These are phyloP conservation scores for Drosophila monieri DNA, from an alignment of 2,888 invertebrate species.

Conservation along the genomic window DNA sequence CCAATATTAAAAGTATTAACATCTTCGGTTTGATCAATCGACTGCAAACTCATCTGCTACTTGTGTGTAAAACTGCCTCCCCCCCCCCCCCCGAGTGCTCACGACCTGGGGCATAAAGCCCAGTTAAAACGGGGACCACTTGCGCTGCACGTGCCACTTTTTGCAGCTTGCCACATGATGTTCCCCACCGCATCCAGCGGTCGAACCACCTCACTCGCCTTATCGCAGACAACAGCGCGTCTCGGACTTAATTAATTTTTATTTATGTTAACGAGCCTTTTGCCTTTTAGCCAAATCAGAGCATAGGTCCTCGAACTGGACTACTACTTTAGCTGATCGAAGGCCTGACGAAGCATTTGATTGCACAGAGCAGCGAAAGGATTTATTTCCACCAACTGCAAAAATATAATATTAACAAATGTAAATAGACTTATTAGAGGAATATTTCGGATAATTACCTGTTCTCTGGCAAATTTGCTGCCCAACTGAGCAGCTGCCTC, in stretches of 20 bases:
- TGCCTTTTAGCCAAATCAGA: conserved; percentile 56
- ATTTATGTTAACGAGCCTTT: conserved; percentile 67
- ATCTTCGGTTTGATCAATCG: not conserved
- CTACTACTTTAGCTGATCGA: conserved; percentile 85
- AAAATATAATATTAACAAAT: not conserved
- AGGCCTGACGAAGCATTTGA: conserved; percentile 94
- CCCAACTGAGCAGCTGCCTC: conserved; percentile 91
- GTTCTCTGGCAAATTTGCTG: conserved; percentile 93
- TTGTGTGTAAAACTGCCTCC: conserved; percentile 29
- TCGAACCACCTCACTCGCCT: conserved; percentile 33
- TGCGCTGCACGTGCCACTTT: conserved; percentile 70
- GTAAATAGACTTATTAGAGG: not conserved
- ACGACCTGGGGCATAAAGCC: conserved; percentile 45
- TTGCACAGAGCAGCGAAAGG: conserved; percentile 98
- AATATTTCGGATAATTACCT: conserved; percentile 84
- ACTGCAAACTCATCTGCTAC: conserved; percentile 15
- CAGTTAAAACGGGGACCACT: conserved; percentile 11
- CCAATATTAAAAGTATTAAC: conserved; percentile 1
- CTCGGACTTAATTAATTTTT: conserved; percentile 72
- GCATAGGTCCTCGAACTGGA: not conserved
- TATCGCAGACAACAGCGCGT: conserved; percentile 65
- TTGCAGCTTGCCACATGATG: conserved; percentile 73
- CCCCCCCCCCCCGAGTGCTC: conserved; percentile 61
- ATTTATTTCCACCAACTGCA: conserved; percentile 92
- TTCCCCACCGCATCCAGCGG: conserved; percentile 7